A percentile compares a stretch with the other conserved stretches of the same genome.
These are phyloP conservation scores for Eumeta japonica DNA, from an alignment of 1,140 invertebrate genomes.

Conservation along the genomic window DNA sequence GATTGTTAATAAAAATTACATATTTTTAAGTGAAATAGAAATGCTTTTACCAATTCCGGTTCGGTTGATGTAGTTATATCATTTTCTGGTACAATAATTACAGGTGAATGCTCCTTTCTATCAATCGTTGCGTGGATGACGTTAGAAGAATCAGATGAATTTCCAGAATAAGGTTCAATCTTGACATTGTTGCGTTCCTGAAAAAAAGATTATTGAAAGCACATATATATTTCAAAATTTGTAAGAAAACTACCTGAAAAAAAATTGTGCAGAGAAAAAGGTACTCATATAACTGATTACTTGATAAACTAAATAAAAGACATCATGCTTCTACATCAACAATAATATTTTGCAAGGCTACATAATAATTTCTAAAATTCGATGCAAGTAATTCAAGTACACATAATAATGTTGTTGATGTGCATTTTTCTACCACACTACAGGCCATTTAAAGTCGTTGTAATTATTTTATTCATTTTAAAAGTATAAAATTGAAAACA, in stretches of 20 bases:
- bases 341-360: background rate
- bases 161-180: constrained; percentile 34
- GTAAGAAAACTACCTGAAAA: background rate
- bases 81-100: constrained; percentile 23
- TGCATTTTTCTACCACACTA: no score
- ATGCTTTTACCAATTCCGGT: constrained; percentile 30
- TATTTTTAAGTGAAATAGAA: constrained; percentile 1
- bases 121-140: constrained; percentile 19
- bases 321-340: constrained; percentile 4
- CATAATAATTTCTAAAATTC: no score
- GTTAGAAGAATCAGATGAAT: constrained; percentile 29
- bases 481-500: background rate
- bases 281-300: no score
- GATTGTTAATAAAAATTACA: background rate
- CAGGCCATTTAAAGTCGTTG: no score
- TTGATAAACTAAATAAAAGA: background rate
- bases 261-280: background rate
- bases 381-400: no score
- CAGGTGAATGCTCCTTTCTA: constrained; percentile 18
- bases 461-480: background rate
- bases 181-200: constrained; percentile 33
- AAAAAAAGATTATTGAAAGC: background rate
- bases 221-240: background rate
- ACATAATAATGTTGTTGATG: no score
- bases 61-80: constrained; percentile 33